Base-by-base conservation (phyloP, 2,888 invertebrate species). In the Flexamia atlantica region DNA sequence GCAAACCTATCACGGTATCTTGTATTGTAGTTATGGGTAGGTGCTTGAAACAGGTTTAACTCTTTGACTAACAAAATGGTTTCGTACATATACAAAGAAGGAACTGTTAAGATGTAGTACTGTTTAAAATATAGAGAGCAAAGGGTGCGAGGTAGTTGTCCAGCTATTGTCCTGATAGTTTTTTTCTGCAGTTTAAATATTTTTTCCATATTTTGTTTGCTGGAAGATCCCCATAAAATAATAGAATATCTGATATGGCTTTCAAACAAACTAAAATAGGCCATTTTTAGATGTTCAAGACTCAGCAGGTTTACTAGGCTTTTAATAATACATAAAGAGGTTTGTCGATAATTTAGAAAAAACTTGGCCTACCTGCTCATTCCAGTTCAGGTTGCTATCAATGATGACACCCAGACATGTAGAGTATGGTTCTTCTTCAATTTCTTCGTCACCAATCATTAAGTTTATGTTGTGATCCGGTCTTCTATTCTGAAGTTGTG, bases 201-300 rank as follows among this genome's bases (percentile, higher is more conserved):
- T 25, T 68, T 68, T 7, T 68, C 30, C 7, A 68, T 10, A 25
- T 68, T 68, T n/a, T 68, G 14, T n/a, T 9, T 68, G 25, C n/a
- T n/a, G n/a, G n/a, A n/a, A n/a, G n/a, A n/a, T n/a, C 68, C 68
- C 68, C 68, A 68, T 68, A 68, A 28, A 25, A 68, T 68, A 9
- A 68, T 25, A 17, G 68, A 68, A 17, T 68, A 68, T 25, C 68
- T 68, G 9, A 68, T 25, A 25, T 68, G 68, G 25, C 68, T 23
- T 28, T 68, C 68, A 68, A 68, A 23, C 9, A 68, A 17, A 9
- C 23, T 23, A 25, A 68, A 68, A 28, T 68, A 68, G 4, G 25
- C 7, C 25, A 28, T 14, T 17, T 25, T 23, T 28, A 25, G 25
- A n/a, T 23, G 17, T 9, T 28, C 28, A 68, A 68, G 10, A 9